Evolutionary conservation across 2,797 vertebrate species (phyloP).

Genomic region (Cheirogaleus major): DNA sequence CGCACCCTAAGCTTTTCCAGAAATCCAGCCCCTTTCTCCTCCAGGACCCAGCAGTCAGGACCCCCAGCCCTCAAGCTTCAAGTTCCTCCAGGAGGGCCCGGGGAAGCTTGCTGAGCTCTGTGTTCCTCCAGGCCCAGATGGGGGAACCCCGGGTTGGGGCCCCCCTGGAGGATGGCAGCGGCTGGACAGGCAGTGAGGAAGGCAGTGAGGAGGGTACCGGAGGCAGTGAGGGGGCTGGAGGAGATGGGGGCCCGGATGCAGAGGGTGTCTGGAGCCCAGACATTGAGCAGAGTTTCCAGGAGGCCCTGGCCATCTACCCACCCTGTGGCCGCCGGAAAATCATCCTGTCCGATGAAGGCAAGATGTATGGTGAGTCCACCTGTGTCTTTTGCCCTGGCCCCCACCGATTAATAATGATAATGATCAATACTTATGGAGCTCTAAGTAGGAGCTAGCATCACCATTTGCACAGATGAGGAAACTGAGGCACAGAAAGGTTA

Average conservation of each 20-base stretch:
- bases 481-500: neutral
- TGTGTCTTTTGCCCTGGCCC: neutral
- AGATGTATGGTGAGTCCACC: conserved; percentile 76
- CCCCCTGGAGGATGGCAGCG: conserved; percentile 75
- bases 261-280: conserved; percentile 91
- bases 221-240: conserved; percentile 73
- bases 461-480: neutral
- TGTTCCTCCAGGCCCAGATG: conserved; percentile 78
- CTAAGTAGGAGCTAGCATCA: neutral
- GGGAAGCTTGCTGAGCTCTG: conserved; percentile 28
- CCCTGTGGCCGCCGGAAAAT: conserved; percentile 77
- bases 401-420: neutral
- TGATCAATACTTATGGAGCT: neutral
- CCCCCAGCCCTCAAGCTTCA: neutral
- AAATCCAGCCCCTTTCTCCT: neutral
- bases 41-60: neutral
- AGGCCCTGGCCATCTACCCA: conserved; percentile 85
- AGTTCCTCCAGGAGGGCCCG: rapidly evolving
- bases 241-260: conserved; percentile 84
- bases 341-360: conserved; percentile 80
- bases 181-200: conserved; percentile 77
- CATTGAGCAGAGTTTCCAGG: conserved; percentile 91
- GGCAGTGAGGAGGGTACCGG: conserved; percentile 75
- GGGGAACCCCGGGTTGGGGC: conserved; percentile 78
- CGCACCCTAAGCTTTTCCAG: neutral